phyloP scores from a whole-genome alignment of 2,113 vertebrate species.

The Dasyprocta punctata region DNA sequence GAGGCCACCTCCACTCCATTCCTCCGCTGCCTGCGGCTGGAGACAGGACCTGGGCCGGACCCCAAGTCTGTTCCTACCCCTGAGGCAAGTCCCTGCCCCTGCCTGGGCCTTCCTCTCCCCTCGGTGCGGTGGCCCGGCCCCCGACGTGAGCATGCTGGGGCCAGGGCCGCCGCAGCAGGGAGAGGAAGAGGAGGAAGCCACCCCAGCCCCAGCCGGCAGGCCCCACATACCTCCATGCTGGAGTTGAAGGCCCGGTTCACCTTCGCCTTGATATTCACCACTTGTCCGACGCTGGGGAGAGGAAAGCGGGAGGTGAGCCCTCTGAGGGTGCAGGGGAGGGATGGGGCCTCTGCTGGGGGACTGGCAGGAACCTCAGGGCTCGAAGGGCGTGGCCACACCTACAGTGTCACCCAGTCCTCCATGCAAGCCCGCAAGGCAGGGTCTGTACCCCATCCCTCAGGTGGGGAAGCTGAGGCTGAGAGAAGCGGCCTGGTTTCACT shows the following conservation, averaged over 20 bases:
- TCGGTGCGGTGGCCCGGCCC: neutral
- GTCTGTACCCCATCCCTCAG: neutral
- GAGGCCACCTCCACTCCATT: neutral
- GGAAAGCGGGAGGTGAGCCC: slow-evolving; percentile 58
- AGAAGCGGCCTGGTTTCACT: fast-evolving
- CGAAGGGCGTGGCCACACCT: neutral
- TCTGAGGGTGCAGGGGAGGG: neutral
- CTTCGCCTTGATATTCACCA: slow-evolving; percentile 97
- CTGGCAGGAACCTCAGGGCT: neutral
- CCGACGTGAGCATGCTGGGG: neutral
- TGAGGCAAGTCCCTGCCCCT: neutral
- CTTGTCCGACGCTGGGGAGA: slow-evolving; percentile 93
- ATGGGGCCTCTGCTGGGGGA: neutral
- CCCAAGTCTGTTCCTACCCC: neutral
- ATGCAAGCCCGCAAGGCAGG: neutral
- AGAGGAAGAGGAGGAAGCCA: neutral
- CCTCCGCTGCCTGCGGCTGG: neutral
- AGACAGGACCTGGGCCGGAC: neutral
- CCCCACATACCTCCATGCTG: slow-evolving; percentile 96
- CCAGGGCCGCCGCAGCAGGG: neutral
- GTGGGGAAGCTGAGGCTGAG: neutral
- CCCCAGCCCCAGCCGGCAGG: neutral
- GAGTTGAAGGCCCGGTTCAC: slow-evolving; percentile 98
- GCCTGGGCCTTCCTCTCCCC: neutral
- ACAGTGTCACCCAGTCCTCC: neutral